Base-by-base conservation (phyloP, 2,888 invertebrate species). In the Desoria tigrina region DNA sequence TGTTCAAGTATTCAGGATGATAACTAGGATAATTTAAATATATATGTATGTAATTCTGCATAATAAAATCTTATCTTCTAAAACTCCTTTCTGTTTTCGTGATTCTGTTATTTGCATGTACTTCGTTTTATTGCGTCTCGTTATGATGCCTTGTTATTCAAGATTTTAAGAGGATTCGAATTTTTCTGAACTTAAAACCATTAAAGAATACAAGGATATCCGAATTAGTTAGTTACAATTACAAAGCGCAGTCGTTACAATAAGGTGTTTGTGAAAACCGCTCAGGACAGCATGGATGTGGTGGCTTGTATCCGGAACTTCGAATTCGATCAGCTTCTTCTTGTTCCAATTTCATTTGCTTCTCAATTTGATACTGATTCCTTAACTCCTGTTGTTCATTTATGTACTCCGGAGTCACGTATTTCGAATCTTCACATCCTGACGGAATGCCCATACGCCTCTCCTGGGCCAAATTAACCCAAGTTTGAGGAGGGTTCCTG, bases 401-500 rank as follows among this genome's bases (percentile, higher is more conserved):
- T 1, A 62, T 11, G 32, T 62, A 73, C 11, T 68, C 55, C 3
- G 68, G 68, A 16, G 66, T 55, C 21, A 66, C 63, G 51, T 65
- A 70, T 24, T 62, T 66, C 9, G 60, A 53, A 14, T 55, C 65
- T 45, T 64, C 60, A 28, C 73, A 73, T 14, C 58, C 56, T 1
- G 27, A 28, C 0, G 59, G 45, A 27, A 62, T 32, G 45, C 69
- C 65, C 2, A 18, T 42, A 1, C 68, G 66, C 55, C 53, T 61
- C 45, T 71, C 69, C 32, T 68, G 67, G 2, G 64, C 69, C 7
- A 62, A 39, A 26, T 61, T 69, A 9, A 69, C 63, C 69, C 69
- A 73, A 14, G 39, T 51, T 2, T 61, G 64, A 18, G 32, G 32
- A 2, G 73, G 73, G 24, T 50, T 61, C 3, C 66, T 66, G 11